Evolutionary conservation across 2,888 invertebrate species (phyloP), one percentile per base, ranked within the genome.

Genomic region (Poecilus cupreus): DNA sequence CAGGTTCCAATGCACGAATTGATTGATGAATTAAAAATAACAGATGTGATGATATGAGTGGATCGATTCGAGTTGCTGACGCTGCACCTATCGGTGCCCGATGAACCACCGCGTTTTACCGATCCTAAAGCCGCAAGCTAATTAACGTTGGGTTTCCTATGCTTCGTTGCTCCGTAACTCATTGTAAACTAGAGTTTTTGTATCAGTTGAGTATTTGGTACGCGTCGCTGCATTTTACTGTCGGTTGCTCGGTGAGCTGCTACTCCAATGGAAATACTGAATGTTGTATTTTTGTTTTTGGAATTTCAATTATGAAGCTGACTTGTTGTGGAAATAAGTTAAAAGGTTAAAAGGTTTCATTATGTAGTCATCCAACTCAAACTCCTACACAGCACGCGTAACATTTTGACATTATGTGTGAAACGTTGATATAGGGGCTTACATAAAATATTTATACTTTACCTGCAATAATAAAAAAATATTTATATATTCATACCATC

Each of bases 271-370:
- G n/a, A n/a, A n/a, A n/a, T n/a, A 32, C 64, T 16, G 43, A 8
- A 13, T 8, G 22, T n/a, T 13, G 39, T 39, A 43, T 72, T 43
- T 24, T 74, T 74, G 24, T 74, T 74, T 70, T 46, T 74, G 26
- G 26, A 74, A 74, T 68, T 68, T 68, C 37, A 68, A 68, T 68
- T 68, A 68, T 68, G 37, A 68, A 68, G 18, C 16, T 60, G 64
- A 4, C 37, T 37, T 32, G 60, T 57, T 57, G 13, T 24, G 39
- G 64, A 68, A 37, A 68, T 37, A 68, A 60, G 60, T 60, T 60
- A n/a, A 60, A 60, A 68, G 64, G 51, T 51, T 51, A 18, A 51
- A 51, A 51, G 51, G 13, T 51, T 18, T 51, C 13, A 51, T 51
- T 51, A 51, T 49, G 2, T 49, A 16, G 11, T 39, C 11, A 39